phyloP scores from a whole-genome alignment of 1,140 invertebrate genomes.

The Hormaphis cornu region DNA sequence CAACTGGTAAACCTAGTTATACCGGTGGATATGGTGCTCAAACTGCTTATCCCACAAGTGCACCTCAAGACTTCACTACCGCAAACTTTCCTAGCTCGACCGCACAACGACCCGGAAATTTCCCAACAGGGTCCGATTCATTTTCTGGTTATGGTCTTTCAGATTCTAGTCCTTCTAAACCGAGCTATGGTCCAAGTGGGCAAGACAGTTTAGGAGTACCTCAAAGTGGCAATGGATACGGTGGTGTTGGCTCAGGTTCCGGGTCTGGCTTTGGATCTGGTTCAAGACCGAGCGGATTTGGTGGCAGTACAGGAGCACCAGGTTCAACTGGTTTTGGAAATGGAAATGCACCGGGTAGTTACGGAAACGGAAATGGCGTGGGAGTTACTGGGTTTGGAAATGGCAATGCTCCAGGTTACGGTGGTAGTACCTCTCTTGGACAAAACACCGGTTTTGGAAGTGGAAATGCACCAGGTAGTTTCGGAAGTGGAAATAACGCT shows the following conservation, averaged over 20 bases:
- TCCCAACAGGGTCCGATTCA: constrained; percentile 1
- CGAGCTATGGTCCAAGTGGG: constrained; percentile 1
- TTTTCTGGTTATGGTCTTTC: constrained; percentile 33
- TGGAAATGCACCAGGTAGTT: constrained; percentile 3
- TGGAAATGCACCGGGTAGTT: constrained; percentile 23
- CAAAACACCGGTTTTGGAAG: neutral
- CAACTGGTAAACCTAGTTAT: constrained; percentile 12
- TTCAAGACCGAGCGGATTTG: constrained; percentile 2
- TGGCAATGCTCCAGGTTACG: neutral
- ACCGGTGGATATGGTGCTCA: constrained; percentile 17
- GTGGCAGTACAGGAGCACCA: neutral
- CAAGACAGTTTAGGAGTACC: constrained; percentile 12
- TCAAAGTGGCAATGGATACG: constrained; percentile 15
- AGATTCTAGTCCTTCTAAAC: constrained; percentile 25
- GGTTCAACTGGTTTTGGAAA: constrained; percentile 7
- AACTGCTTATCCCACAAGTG: constrained; percentile 31
- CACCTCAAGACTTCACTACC: constrained; percentile 37
- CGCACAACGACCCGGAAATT: neutral
- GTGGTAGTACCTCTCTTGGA: neutral
- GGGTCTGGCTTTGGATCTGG: neutral
- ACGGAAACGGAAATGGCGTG: neutral
- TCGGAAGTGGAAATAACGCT: constrained; percentile 34
- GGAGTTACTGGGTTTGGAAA: constrained; percentile 8
- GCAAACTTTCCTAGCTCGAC: constrained; percentile 33
- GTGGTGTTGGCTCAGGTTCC: neutral